Conservation (phyloP, 1,140 invertebrate genomes). For the Limonius californicus region DNA sequence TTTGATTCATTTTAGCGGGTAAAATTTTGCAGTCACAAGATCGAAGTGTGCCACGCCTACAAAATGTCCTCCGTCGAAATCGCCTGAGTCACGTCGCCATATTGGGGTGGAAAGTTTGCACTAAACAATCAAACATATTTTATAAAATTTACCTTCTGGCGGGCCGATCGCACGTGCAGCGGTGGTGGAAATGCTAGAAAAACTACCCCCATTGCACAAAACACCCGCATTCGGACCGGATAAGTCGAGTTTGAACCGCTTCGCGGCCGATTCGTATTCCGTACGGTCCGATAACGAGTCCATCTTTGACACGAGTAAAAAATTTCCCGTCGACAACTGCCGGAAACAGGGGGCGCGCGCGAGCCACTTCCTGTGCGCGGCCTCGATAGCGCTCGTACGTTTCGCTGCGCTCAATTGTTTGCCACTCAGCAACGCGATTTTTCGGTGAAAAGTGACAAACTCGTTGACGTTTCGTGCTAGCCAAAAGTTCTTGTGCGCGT, state of each 20-base stretch:
- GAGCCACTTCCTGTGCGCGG: neutral
- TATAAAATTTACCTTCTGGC: slow-evolving; percentile 38
- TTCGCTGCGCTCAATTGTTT: neutral
- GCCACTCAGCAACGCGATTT: neutral
- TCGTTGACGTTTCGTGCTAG: neutral
- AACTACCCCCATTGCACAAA: slow-evolving; percentile 37
- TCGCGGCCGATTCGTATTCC: slow-evolving; percentile 45
- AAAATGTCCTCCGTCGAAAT: slow-evolving; percentile 39
- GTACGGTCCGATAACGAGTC: slow-evolving; percentile 43
- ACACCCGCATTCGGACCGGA: slow-evolving; percentile 36
- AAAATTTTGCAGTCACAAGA: too few relatives aligned
- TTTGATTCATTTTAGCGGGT: neutral
- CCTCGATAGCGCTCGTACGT: too few relatives aligned
- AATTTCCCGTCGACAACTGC: neutral
- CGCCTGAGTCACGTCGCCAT: slow-evolving; percentile 40
- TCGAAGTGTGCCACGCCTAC: slow-evolving; percentile 39
- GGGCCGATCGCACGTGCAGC: slow-evolving; percentile 33
- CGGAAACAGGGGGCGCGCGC: neutral
- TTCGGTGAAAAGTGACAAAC: neutral
- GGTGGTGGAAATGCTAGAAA: slow-evolving; percentile 41
- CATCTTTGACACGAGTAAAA: slow-evolving; percentile 39
- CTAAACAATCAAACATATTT: slow-evolving; percentile 48
- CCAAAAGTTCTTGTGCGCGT: too few relatives aligned
- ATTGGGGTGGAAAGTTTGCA: slow-evolving; percentile 42
- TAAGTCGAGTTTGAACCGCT: slow-evolving; percentile 44